phyloP scores from a whole-genome alignment of 2,113 vertebrate genomes.

The Python bivittatus region DNA sequence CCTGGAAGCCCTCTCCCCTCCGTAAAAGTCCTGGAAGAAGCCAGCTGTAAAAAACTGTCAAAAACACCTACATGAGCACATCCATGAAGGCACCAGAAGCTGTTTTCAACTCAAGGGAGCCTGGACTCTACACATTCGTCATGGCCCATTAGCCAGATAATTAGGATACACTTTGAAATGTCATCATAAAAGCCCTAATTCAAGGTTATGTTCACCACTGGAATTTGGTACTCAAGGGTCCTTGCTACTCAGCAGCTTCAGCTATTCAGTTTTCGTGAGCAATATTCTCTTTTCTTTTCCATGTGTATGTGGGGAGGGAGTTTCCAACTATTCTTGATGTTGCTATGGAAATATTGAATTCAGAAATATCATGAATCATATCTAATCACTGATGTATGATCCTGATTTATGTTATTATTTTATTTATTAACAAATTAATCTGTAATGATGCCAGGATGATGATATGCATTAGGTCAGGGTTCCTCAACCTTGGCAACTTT shows the following conservation, averaged over 20 bases:
- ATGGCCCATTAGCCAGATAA: neutral
- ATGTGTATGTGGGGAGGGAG: neutral
- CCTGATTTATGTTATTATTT: neutral
- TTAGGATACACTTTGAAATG: neutral
- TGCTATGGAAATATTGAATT: conserved; percentile 7
- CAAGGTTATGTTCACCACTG: neutral
- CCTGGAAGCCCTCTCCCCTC: neutral
- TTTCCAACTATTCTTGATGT: neutral
- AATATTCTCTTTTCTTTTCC: neutral
- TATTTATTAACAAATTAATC: too few species aligned
- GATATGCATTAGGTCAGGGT: neutral
- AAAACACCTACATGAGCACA: neutral
- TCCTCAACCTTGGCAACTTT: too few species aligned
- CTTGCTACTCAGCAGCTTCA: neutral
- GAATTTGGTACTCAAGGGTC: neutral
- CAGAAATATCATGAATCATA: neutral
- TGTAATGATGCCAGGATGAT: neutral
- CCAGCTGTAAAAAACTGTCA: neutral
- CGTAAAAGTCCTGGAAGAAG: neutral
- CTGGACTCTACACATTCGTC: neutral
- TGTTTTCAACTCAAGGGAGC: neutral
- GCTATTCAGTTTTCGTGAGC: neutral
- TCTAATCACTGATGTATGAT: neutral
- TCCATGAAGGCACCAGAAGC: neutral
- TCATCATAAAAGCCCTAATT: neutral